Conservation (phyloP, 2,113 vertebrate species). For the human (Homo sapiens) region DNA sequence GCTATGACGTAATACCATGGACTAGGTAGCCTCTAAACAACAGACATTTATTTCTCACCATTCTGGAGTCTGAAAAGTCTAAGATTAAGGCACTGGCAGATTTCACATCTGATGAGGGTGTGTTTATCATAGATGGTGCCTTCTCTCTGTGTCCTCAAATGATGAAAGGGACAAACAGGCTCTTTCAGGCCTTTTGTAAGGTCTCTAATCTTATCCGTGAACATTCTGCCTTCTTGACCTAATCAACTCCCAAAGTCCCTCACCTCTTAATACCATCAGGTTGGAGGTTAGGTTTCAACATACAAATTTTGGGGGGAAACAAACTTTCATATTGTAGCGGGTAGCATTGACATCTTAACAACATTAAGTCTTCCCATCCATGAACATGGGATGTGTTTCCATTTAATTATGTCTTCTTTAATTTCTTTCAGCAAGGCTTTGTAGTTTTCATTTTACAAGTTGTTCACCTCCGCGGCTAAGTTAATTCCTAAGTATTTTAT, state of each 20-base stretch:
- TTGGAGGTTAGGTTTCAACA: background rate
- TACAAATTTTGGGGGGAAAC: background rate
- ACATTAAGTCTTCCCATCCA: background rate
- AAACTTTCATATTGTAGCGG: background rate
- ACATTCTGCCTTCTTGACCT: background rate
- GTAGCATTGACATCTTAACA: background rate
- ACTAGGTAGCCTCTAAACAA: background rate
- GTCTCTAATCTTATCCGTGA: too few species aligned
- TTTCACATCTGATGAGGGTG: too few species aligned
- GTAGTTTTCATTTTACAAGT: background rate
- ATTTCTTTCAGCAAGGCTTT: background rate
- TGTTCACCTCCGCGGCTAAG: background rate
- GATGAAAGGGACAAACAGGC: accelerated
- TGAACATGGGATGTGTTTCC: too few species aligned
- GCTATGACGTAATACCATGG: background rate
- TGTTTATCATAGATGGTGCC: background rate
- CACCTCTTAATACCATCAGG: background rate
- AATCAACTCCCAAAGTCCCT: background rate
- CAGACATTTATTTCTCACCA: background rate
- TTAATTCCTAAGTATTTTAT: background rate
- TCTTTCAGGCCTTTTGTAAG: background rate
- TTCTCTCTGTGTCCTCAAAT: background rate
- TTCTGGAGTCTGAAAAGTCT: background rate
- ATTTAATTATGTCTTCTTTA: background rate
- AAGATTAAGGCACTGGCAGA: background rate